phyloP scores from a whole-genome alignment of 2,888 invertebrate species.

The Drosophila kambysellisi region DNA sequence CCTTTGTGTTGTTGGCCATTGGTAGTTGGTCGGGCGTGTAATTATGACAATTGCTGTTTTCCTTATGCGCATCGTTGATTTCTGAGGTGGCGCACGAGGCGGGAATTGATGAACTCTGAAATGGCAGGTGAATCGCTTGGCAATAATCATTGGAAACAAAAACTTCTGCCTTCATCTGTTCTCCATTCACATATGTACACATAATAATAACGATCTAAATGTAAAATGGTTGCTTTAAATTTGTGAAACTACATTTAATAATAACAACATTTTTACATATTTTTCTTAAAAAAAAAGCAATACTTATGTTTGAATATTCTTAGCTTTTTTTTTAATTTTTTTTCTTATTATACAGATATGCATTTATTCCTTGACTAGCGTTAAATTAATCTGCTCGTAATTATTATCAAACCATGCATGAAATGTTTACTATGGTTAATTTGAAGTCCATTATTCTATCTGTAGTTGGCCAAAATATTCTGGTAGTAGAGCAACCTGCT shows the following conservation, averaged over 20 bases:
- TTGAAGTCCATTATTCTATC: neutral
- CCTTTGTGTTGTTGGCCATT: constrained; percentile 56
- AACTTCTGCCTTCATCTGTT: neutral
- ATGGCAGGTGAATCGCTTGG: neutral
- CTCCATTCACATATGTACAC: neutral
- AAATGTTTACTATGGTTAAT: no score
- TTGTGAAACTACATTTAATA: neutral
- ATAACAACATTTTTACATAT: neutral
- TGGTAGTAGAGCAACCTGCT: neutral
- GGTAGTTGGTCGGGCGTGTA: constrained; percentile 64
- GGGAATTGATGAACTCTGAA: constrained; percentile 20
- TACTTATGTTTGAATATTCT: neutral
- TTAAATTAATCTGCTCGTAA: neutral
- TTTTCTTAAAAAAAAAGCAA: neutral
- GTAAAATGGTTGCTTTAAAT: neutral
- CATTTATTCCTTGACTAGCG: rapidly evolving
- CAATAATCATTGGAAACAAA: neutral
- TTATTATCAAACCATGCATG: neutral
- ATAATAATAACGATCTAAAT: neutral
- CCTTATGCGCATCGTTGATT: constrained; percentile 60
- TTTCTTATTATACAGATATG: neutral
- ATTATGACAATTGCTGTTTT: constrained; percentile 75
- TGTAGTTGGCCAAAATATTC: neutral
- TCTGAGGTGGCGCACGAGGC: constrained; percentile 50
- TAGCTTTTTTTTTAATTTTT: neutral